Percentiles rank a stretch among this genome's conserved stretches.
These are phyloP conservation scores for Cyprinodon diabolis DNA, from an alignment of 2,797 vertebrate genomes.

Conservation along the genomic window DNA sequence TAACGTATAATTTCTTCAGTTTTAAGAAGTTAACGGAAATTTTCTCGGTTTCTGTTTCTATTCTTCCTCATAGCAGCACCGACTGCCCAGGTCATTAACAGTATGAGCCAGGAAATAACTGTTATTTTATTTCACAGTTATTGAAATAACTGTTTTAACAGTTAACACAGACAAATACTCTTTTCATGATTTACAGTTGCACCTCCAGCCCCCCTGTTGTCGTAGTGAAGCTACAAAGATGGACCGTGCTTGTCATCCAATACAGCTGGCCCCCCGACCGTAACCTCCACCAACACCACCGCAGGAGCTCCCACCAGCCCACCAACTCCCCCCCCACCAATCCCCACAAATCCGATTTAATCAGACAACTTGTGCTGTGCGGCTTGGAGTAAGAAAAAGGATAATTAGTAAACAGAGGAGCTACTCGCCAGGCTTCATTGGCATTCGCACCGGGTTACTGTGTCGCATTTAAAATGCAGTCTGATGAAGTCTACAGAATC, in stretches of 20 bases:
- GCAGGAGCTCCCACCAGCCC: conserved; percentile 61
- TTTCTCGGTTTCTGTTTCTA: conserved; percentile 52
- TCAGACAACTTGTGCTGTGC: conserved; percentile 98
- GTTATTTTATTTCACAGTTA: no score
- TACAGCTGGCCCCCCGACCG: conserved; percentile 65
- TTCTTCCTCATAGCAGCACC: conserved; percentile 36
- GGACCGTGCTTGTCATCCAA: conserved; percentile 85
- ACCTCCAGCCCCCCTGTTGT: conserved; percentile 75
- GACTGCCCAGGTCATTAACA: conserved; percentile 72
- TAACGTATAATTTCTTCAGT: neutral
- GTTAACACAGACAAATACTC: conserved; percentile 64
- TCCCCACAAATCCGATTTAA: conserved; percentile 99
- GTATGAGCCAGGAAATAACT: conserved; percentile 58
- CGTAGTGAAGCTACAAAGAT: conserved; percentile 87
- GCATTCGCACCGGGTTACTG: conserved; percentile 99
- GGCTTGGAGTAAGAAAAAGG: conserved; percentile 95
- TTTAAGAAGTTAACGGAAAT: conserved; percentile 12
- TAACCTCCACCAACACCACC: conserved; percentile 44
- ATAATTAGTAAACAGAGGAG: conserved; percentile 99
- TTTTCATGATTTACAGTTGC: conserved; percentile 90
- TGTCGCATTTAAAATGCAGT: conserved; percentile 99
- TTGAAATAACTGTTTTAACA: no score
- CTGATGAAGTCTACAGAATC: conserved; percentile 99
- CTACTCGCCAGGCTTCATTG: conserved; percentile 97
- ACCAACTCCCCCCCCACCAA: conserved; percentile 73